A percentile compares a stretch with the other conserved stretches of the same genome.
Evolutionary conservation across 2,113 vertebrate species (phyloP).

Genomic region (Tympanuchus pallidicinctus): DNA sequence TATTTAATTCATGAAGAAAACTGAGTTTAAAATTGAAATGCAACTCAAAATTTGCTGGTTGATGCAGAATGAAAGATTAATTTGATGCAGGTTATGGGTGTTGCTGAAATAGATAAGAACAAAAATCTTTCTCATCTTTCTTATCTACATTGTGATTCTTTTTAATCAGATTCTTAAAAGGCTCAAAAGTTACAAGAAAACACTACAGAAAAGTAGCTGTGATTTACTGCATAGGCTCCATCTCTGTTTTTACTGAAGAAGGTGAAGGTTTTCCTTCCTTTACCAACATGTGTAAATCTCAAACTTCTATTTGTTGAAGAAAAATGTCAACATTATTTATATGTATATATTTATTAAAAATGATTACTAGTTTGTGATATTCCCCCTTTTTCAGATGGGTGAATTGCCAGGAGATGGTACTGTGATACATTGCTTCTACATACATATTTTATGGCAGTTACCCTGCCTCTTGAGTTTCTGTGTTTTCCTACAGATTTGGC

Average conservation of each 20-base stretch:
- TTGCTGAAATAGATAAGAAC: not conserved
- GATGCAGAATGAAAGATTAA: conserved; percentile 41
- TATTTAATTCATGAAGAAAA: conserved; percentile 67
- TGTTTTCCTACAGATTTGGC: not conserved
- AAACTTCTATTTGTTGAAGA: not conserved
- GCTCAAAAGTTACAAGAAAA: not conserved
- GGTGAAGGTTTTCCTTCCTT: not conserved
- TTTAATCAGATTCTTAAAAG: not conserved
- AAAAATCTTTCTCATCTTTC: not conserved
- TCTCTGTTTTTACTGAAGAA: not conserved
- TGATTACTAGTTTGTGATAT: not conserved
- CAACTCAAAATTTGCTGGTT: conserved; percentile 11
- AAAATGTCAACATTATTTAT: not conserved
- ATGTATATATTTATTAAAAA: not conserved
- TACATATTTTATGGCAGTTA: not conserved
- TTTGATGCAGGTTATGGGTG: not conserved
- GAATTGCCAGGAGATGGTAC: not conserved
- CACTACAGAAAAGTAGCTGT: not conserved
- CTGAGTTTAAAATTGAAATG: conserved; percentile 15
- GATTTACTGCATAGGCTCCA: not conserved
- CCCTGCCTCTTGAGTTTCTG: not conserved
- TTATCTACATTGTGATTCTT: not conserved
- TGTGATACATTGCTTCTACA: not conserved
- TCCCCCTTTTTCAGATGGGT: not conserved
- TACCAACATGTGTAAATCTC: not conserved